Percentiles rank a stretch among this genome's conserved stretches.
Evolutionary conservation across 2,888 invertebrate genomes (phyloP).

Genomic region (Drosophila meridiana): DNA sequence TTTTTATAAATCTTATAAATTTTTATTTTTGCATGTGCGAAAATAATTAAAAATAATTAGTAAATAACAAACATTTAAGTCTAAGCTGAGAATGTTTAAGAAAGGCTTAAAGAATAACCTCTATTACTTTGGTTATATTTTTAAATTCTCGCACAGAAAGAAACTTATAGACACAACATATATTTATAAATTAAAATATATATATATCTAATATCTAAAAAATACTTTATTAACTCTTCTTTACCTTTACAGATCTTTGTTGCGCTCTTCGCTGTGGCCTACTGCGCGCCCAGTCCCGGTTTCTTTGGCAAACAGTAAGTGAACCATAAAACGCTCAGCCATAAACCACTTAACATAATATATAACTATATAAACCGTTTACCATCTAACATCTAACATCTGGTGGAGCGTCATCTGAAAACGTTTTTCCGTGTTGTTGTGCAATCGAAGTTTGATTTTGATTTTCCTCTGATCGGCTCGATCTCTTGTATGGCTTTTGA

Average conservation of each 20-base stretch:
- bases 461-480: neutral
- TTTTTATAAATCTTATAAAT: too few relatives aligned
- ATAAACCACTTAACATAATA: slow-evolving; percentile 2
- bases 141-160: too few relatives aligned
- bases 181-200: neutral
- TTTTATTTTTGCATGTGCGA: too few relatives aligned
- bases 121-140: too few relatives aligned
- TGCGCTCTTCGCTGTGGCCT: slow-evolving; percentile 78
- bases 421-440: slow-evolving; percentile 64
- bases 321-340: slow-evolving; percentile 26
- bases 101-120: too few relatives aligned
- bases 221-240: neutral
- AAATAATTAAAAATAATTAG: too few relatives aligned
- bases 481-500: slow-evolving; percentile 59
- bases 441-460: slow-evolving; percentile 39
- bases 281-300: slow-evolving; percentile 81
- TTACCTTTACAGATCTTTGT: slow-evolving; percentile 76
- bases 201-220: neutral
- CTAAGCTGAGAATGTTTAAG: too few relatives aligned
- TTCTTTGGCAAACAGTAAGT: slow-evolving; percentile 84
- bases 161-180: too few relatives aligned
- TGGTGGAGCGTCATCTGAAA: slow-evolving; percentile 25
- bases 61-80: too few relatives aligned
- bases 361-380: neutral
- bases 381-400: neutral